Conservation (phyloP, 1,140 invertebrate species). For the Steinernema feltiae region DNA sequence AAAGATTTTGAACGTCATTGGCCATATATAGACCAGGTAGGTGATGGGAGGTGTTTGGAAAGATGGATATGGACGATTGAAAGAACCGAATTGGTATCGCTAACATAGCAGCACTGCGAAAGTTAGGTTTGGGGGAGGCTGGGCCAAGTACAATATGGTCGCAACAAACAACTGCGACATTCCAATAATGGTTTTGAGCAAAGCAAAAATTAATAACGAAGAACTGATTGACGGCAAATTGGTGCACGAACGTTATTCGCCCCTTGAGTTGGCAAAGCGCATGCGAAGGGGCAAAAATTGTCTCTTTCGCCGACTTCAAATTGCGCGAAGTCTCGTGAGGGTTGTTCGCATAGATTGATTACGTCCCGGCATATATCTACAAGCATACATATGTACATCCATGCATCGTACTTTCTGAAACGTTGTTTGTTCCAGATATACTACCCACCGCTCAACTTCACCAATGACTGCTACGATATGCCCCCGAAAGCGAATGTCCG, state of each 20-base stretch:
- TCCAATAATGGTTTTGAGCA: not conserved
- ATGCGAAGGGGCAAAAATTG: slow-evolving; percentile 3
- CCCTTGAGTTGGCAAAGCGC: not conserved
- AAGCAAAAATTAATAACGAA: not conserved
- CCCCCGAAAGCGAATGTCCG: not conserved
- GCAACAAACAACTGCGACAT: not conserved
- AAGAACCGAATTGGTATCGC: no score
- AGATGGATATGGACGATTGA: not conserved
- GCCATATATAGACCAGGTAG: slow-evolving; percentile 4
- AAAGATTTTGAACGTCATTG: not conserved
- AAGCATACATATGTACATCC: not conserved
- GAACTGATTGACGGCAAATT: not conserved
- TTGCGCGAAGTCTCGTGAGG: slow-evolving; percentile 10
- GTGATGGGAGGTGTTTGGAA: no score
- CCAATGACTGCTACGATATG: slow-evolving; percentile 11
- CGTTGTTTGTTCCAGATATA: not conserved
- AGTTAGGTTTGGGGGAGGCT: not conserved
- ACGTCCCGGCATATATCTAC: not conserved
- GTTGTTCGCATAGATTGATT: slow-evolving; percentile 15
- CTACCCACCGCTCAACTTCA: slow-evolving; percentile 5
- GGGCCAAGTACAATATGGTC: not conserved
- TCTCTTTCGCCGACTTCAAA: slow-evolving; percentile 13
- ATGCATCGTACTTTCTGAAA: not conserved
- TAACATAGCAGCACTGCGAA: no score
- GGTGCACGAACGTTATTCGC: not conserved